Percentiles rank a stretch among this genome's conserved stretches.
These are phyloP conservation scores for Jaculus jaculus DNA, from an alignment of 2,113 vertebrate species.

Conservation along the genomic window DNA sequence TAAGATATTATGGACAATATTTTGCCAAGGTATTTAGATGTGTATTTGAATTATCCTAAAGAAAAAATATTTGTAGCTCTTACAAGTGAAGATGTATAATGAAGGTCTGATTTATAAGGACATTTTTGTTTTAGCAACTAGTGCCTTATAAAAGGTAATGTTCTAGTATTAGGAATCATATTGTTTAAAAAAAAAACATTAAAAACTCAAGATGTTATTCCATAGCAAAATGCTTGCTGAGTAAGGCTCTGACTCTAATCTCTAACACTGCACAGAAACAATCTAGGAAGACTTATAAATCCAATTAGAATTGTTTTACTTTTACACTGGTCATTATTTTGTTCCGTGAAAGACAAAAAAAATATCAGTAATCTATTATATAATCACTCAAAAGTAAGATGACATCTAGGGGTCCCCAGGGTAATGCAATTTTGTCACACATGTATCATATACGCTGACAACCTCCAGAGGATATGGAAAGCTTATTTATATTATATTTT, in stretches of 20 bases:
- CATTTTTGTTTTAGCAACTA: neutral
- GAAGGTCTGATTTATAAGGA: neutral
- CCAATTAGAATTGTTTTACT: neutral
- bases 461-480: neutral
- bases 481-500: neutral
- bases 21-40: conserved; percentile 18
- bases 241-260: neutral
- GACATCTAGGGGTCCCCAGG: neutral
- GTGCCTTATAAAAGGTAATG: neutral
- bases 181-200: neutral
- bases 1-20: conserved; percentile 29
- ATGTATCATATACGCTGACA: too few species aligned
- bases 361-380: neutral
- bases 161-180: conserved; percentile 13
- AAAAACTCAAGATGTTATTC: neutral
- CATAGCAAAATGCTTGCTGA: neutral
- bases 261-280: neutral
- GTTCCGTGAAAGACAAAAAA: neutral
- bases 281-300: neutral
- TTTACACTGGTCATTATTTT: neutral
- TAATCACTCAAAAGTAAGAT: neutral
- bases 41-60: conserved; percentile 51
- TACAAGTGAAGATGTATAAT: conserved; percentile 14
- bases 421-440: neutral
- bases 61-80: neutral